phyloP scores from a whole-genome alignment of 2,113 vertebrate species.

The Onychostruthus taczanowskii region DNA sequence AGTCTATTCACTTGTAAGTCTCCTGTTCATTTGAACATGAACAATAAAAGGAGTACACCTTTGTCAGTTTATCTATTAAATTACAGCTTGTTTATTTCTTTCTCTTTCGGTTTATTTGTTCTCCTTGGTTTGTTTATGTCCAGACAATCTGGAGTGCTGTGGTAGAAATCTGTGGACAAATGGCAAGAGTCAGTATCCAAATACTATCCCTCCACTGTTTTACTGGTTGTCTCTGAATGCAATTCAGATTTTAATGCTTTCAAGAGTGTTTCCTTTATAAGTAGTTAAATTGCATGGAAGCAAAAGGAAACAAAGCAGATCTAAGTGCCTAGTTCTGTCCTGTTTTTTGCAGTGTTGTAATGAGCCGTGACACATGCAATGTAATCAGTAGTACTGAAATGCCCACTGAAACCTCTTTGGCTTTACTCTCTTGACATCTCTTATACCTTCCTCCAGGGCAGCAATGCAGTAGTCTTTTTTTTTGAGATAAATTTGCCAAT shows the following conservation, averaged over 20 bases:
- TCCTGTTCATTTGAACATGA: not conserved
- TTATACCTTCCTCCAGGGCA: not conserved
- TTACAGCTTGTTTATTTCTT: not conserved
- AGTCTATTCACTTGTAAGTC: not conserved
- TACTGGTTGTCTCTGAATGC: not conserved
- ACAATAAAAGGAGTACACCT: not conserved
- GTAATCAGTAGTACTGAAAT: not conserved
- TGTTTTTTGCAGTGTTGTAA: not conserved
- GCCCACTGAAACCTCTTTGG: not conserved
- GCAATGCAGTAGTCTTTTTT: not conserved
- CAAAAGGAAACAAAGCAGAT: not conserved
- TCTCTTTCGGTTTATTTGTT: not conserved
- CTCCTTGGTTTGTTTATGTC: not conserved
- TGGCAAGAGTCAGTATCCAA: not conserved
- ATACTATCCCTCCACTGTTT: not conserved
- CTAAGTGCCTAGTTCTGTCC: not conserved
- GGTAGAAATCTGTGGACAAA: not conserved
- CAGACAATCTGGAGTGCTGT: not conserved
- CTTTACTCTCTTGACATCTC: not conserved
- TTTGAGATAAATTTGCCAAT: not conserved
- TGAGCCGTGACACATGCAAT: not conserved
- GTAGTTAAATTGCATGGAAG: not conserved
- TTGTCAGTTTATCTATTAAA: not conserved
- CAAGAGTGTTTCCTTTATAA: not conserved
- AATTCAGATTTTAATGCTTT: not conserved